These are phyloP conservation scores for Leucophenga varia DNA, from an alignment of 1,140 invertebrate genomes.

Conservation along the genomic window DNA sequence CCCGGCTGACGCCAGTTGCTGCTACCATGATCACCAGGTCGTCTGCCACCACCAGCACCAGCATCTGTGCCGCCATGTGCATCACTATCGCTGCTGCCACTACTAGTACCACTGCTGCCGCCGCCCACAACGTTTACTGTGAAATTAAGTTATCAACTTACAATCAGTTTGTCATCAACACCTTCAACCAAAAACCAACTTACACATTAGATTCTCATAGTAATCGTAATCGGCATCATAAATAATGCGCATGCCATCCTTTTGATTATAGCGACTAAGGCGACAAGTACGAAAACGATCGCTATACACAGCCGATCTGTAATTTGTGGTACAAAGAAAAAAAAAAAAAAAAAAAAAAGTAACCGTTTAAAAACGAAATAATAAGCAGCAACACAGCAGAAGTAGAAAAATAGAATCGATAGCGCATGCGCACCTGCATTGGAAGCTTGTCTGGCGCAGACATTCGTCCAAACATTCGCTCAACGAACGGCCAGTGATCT, in stretches of 20 bases:
- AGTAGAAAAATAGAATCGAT: not conserved
- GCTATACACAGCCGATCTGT: slow-evolving; percentile 79
- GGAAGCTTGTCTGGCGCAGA: slow-evolving; percentile 81
- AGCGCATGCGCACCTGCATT: slow-evolving; percentile 62
- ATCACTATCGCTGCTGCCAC: slow-evolving; percentile 54
- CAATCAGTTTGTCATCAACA: slow-evolving; percentile 31
- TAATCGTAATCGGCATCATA: slow-evolving; percentile 90
- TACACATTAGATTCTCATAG: slow-evolving; percentile 88
- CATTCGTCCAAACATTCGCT: slow-evolving; percentile 89
- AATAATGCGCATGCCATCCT: slow-evolving; percentile 83
- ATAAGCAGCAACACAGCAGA: slow-evolving; percentile 7
- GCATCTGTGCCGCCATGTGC: slow-evolving; percentile 54
- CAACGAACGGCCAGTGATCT: slow-evolving; percentile 80
- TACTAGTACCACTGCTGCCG: slow-evolving; percentile 38
- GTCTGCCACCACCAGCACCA: slow-evolving; percentile 31
- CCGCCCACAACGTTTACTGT: slow-evolving; percentile 49
- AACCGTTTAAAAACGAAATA: slow-evolving; percentile 5
- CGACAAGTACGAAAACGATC: slow-evolving; percentile 80
- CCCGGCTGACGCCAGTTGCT: slow-evolving; percentile 57
- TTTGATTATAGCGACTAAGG: slow-evolving; percentile 81
- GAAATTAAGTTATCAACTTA: too few relatives aligned
- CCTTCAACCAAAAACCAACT: slow-evolving; percentile 56
- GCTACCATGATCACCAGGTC: slow-evolving; percentile 48
- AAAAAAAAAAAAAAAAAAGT: slow-evolving; percentile 6
- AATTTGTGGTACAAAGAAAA: slow-evolving; percentile 32